Evolutionary conservation across 2,888 invertebrate species (phyloP).

Genomic region (Parascotia fuliginaria): DNA sequence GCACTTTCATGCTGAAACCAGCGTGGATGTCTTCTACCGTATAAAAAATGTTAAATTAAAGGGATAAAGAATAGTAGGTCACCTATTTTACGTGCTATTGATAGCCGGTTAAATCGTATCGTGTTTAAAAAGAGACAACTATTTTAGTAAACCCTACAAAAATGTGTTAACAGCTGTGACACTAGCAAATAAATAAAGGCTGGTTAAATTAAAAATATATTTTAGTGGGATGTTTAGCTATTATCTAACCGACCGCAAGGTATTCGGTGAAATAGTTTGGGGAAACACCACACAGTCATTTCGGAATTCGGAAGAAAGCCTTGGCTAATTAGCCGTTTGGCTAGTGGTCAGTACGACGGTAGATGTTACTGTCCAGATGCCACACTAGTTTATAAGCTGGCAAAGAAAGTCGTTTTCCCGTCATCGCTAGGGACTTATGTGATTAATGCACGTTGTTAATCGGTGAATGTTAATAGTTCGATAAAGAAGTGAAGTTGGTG

Average conservation of each 20-base stretch:
- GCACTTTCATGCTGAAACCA: no score
- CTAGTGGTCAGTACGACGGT: constrained; percentile 51
- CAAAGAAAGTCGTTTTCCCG: constrained; percentile 59
- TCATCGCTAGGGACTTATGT: constrained; percentile 62
- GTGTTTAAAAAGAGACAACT: neutral
- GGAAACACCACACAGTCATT: constrained; percentile 67
- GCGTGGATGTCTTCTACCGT: no score
- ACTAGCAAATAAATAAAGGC: constrained; percentile 6
- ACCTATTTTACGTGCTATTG: neutral
- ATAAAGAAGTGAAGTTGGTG: constrained; percentile 22
- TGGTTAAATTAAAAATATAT: constrained; percentile 9
- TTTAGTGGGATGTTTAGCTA: constrained; percentile 20
- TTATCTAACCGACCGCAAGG: constrained; percentile 34
- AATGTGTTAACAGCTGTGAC: constrained; percentile 6
- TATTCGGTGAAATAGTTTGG: constrained; percentile 47
- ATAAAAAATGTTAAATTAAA: no score
- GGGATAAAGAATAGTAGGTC: no score
- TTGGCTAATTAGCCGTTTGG: constrained; percentile 56
- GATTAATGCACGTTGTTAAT: constrained; percentile 63
- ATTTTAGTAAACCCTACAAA: no score
- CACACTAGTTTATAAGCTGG: constrained; percentile 67
- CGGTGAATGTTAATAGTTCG: constrained; percentile 63
- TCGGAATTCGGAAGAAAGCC: constrained; percentile 50
- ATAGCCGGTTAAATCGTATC: no score
- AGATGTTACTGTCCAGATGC: constrained; percentile 56